Conservation (phyloP, 2,888 invertebrate species). For the Eucera pruinosa region DNA sequence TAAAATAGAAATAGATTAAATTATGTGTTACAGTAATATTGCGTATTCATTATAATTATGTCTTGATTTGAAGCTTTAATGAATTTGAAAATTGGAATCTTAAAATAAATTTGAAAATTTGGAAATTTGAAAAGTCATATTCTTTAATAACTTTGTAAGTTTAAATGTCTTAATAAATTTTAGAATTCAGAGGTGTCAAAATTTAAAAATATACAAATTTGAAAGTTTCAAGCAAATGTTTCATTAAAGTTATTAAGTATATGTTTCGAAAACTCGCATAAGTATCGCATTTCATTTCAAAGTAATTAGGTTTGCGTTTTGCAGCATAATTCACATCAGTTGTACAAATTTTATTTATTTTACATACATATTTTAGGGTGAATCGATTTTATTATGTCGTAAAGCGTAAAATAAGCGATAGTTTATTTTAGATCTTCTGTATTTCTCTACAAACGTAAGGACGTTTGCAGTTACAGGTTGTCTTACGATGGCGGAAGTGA, state of each 20-base stretch:
- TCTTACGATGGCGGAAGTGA: constrained; percentile 46
- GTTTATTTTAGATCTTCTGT: background rate
- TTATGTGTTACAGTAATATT: too few relatives aligned
- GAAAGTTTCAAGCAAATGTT: too few relatives aligned
- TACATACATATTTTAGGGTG: background rate
- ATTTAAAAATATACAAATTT: too few relatives aligned
- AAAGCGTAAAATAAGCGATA: background rate
- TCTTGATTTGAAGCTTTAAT: too few relatives aligned
- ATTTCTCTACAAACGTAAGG: background rate
- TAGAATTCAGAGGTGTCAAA: too few relatives aligned
- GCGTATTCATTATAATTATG: too few relatives aligned
- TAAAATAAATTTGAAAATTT: background rate
- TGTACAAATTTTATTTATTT: background rate
- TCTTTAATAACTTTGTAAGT: too few relatives aligned
- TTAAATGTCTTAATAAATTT: too few relatives aligned
- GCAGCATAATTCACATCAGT: background rate
- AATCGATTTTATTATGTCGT: background rate
- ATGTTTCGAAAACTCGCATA: background rate
- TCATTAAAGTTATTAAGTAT: background rate
- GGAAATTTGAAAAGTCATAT: too few relatives aligned
- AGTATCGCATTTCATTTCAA: background rate
- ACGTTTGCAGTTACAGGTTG: constrained; percentile 8
- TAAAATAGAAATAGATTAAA: too few relatives aligned
- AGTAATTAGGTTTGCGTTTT: background rate
- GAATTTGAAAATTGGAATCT: too few relatives aligned